Percentiles rank a stretch among this genome's conserved stretches.
Evolutionary conservation across 64 coral and sea anemone species (phyloP).

Genomic region (Pachyseris speciosa): DNA sequence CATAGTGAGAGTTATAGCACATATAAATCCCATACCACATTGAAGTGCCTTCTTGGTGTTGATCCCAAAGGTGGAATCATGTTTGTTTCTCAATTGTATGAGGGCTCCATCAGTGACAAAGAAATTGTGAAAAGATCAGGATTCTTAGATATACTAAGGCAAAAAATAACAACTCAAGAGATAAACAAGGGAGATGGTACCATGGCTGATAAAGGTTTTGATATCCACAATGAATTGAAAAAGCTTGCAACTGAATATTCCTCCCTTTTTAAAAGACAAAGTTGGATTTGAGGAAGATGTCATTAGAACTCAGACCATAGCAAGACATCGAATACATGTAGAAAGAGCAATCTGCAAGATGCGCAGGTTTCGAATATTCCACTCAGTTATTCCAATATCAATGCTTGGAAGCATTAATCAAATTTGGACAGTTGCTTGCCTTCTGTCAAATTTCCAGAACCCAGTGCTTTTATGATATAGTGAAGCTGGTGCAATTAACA

Average conservation of each 20-base stretch:
- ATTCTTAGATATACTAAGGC: conserved; percentile 19
- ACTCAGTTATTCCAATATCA: too few species aligned
- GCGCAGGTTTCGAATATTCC: conserved; percentile 42
- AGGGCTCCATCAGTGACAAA: too few species aligned
- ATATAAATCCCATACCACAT: too few species aligned
- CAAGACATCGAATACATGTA: conserved; percentile 31
- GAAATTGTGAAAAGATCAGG: conserved; percentile 18
- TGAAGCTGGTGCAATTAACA: too few species aligned
- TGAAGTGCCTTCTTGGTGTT: too few species aligned
- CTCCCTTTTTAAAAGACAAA: conserved; percentile 40
- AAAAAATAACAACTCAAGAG: background rate
- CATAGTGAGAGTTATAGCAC: too few species aligned
- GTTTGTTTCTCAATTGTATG: too few species aligned
- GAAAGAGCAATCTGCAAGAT: too few species aligned
- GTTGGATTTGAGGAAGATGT: conserved; percentile 31
- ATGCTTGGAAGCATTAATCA: conserved; percentile 59
- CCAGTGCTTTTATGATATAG: too few species aligned
- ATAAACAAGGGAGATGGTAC: conserved; percentile 39
- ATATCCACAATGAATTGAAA: conserved; percentile 25
- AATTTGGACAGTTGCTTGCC: background rate
- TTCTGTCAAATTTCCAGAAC: too few species aligned
- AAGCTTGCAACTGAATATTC: conserved; percentile 46
- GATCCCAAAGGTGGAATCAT: too few species aligned
- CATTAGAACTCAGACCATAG: too few species aligned
- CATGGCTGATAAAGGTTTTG: conserved; percentile 58